phyloP scores from a whole-genome alignment of 2,797 vertebrate species.

The Sebastiscus albofasciatus region DNA sequence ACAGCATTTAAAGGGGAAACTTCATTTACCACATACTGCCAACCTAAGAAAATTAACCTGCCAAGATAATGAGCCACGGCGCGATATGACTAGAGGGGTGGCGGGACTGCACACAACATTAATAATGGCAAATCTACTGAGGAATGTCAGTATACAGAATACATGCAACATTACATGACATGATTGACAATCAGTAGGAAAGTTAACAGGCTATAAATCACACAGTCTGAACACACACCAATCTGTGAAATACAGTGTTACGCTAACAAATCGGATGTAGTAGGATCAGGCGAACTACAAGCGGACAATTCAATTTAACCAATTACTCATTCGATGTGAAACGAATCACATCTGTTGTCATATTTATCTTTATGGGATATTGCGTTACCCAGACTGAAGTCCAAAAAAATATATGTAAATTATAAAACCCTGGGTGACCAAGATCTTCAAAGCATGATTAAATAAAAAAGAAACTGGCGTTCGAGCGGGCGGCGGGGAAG shows the following conservation, averaged over 20 bases:
- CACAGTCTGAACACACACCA: not conserved
- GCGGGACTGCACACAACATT: slow-evolving; percentile 3
- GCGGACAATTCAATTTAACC: not conserved
- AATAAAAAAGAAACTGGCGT: slow-evolving; percentile 36
- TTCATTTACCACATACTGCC: slow-evolving; percentile 50
- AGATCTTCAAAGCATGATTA: slow-evolving; percentile 12
- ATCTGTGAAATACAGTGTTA: not conserved
- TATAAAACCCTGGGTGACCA: not conserved
- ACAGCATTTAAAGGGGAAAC: slow-evolving; percentile 24
- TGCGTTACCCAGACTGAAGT: not conserved
- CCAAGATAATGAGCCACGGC: slow-evolving; percentile 43
- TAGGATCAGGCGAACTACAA: not conserved
- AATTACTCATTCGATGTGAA: not conserved
- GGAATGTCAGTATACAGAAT: slow-evolving; percentile 25
- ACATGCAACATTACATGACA: not conserved
- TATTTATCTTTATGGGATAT: not conserved
- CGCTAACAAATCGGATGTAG: not conserved
- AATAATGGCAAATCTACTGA: slow-evolving; percentile 46
- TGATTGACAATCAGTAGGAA: not conserved
- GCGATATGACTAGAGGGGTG: slow-evolving; percentile 15
- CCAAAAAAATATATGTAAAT: not conserved
- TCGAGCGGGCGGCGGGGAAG: not conserved
- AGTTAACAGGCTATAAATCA: not conserved
- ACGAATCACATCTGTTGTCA: not conserved
- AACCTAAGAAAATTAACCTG: slow-evolving; percentile 20